Base-by-base conservation (phyloP, 2,113 vertebrate species). In the Prunella fulvescens region DNA sequence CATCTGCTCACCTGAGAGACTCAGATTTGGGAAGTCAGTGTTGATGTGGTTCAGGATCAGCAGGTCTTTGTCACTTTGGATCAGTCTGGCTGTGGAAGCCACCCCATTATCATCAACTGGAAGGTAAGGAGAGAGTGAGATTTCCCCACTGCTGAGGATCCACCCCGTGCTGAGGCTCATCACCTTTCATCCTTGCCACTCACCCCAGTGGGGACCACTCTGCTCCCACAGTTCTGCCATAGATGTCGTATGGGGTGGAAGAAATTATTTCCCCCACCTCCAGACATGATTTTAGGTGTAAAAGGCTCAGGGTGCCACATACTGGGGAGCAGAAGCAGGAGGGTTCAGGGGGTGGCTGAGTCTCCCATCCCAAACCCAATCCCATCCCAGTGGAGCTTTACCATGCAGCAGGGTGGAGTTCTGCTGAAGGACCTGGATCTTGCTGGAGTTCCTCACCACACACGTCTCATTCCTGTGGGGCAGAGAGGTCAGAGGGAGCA, bases 11-110 rank as follows among this genome's bases (percentile, higher is more conserved):
- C 95, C 95, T 0, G 94, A 96, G 50, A 95, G 29, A 48, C 70
- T 88, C 58, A 96, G 54, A 4, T 3, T 12, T 0, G 5, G 35
- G 42, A 7, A 18, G 45, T 24, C 4, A 1, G 0, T 1, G 1
- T 23, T 24, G 50, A 19, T 0, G 13, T 95, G 51, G 16, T 29
- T 54, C 79, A 96, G 19, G 62, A 93, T 86, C 35, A 97, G 39
- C 71, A 94, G 64, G 58, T 96, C 81, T 33, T 86, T 35, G 39
- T 92, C 11, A 0, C 39, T 95, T 48, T 66, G 73, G 51, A 97
- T 93, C 70, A 96, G 11, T 20, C 54, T 2, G 7, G 90, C 87
- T 3, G 0, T 6, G 14, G 74, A 13, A 37, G 0, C 0, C 54
- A 11, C 7, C 4, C 29, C 5, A 1, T 82, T 23, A 1, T 31